Conservation (phyloP, 2,797 vertebrate species). For the Spinus pinus region DNA sequence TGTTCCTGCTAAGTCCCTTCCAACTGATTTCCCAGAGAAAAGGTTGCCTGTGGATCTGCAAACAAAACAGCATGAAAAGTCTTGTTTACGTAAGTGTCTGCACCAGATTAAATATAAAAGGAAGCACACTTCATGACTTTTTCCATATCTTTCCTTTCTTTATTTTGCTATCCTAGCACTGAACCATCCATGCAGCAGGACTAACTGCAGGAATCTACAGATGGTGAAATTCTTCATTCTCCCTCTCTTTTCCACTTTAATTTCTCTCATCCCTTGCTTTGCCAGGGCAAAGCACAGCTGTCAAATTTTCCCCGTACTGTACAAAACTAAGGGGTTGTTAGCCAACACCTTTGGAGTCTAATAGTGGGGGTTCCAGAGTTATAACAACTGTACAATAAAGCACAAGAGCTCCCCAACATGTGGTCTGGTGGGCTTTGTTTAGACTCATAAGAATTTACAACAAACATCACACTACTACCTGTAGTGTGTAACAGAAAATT, state of each 20-base stretch:
- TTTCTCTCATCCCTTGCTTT: not conserved
- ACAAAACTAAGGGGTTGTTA: not conserved
- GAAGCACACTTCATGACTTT: accelerated
- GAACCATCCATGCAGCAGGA: not conserved
- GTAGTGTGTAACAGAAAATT: not conserved
- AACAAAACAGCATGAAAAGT: not conserved
- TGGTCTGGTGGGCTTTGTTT: not conserved
- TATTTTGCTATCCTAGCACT: not conserved
- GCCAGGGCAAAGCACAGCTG: not conserved
- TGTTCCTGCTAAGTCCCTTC: too few species aligned
- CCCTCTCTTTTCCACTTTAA: not conserved
- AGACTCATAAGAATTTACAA: not conserved
- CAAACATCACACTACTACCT: not conserved
- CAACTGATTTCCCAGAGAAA: not conserved
- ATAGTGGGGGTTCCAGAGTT: not conserved
- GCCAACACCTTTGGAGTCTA: not conserved
- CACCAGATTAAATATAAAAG: not conserved
- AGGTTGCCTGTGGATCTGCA: not conserved
- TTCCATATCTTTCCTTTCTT: not conserved
- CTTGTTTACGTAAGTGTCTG: accelerated
- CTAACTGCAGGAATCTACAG: not conserved
- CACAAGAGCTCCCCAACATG: accelerated
- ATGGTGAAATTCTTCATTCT: not conserved
- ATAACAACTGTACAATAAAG: not conserved
- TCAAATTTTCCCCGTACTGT: too few species aligned